Evolutionary conservation across 2,888 invertebrate species (phyloP), one percentile per base, ranked within the genome.

Genomic region (Zeuzera pyrina): DNA sequence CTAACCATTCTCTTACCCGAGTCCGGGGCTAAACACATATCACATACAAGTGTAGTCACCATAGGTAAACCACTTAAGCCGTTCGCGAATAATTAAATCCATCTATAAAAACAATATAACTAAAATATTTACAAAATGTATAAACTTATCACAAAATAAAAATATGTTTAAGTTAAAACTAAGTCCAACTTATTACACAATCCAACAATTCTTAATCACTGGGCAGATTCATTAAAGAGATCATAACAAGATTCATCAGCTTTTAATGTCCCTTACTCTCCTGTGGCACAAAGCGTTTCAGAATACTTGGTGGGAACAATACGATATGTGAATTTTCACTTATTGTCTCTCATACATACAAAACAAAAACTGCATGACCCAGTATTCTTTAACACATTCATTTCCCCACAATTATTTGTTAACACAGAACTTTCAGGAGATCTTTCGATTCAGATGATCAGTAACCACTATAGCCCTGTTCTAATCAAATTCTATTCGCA

Each of bases 191-290:
- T 55, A 62, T 66, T 61, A 62, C 66, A 69, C 64, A 71, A 60
- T 69, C 70, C 76, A 73, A 69, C 73, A 71, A 73, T 59, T n/a
- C n/a, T n/a, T 60, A 70, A 66, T 73, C 83, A 83, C 81, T 81
- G 79, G 81, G 79, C 57, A 81, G 81, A 81, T 81, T 81, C 81
- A 63, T 65, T 57, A 61, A 69, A 70, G 81, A 83, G 83, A 81
- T 83, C 83, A 81, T 72, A 63, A 69, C 67, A 71, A 83, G 83
- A 83, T 83, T 81, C 83, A 74, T 60, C 59, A 69, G 62, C 56
- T 53, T 53, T 49, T 47, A 47, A 45, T 57, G 47, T 62, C 55
- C 49, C 46, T 56, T 54, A 51, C 52, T 49, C 47, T 52, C 48
- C 49, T 49, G 56, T 57, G 54, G 51, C 53, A 55, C 52, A 55